These are phyloP conservation scores for Ardeotis arabs DNA, from an alignment of 2,113 vertebrate species.

Conservation along the genomic window DNA sequence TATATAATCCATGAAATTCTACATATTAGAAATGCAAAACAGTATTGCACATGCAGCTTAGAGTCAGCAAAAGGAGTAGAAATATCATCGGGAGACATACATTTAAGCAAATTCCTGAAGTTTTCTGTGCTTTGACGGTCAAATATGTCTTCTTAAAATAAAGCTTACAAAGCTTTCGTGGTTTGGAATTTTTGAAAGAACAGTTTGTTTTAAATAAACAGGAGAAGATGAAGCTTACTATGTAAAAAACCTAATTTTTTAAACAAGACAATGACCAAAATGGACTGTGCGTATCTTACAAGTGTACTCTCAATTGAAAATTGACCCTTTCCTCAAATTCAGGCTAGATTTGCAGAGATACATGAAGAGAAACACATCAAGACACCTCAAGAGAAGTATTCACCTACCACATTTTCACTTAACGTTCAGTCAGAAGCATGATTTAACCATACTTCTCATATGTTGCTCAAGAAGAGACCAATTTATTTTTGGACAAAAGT, in stretches of 20 bases:
- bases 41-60: neutral
- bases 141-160: neutral
- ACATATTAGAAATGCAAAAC: neutral
- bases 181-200: neutral
- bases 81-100: neutral
- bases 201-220: neutral
- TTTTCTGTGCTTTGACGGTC: neutral
- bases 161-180: neutral
- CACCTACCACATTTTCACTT: neutral
- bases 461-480: neutral
- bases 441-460: neutral
- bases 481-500: neutral
- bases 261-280: neutral
- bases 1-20: neutral
- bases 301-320: neutral
- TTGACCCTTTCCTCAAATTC: neutral
- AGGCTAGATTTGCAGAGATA: neutral
- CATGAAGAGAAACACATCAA: neutral
- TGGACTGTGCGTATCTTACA: fast-evolving
- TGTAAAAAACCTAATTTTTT: neutral
- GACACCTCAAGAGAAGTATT: neutral
- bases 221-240: neutral
- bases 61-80: neutral
- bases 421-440: neutral
- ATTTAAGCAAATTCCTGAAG: neutral